These are phyloP conservation scores for Monopis laevigella DNA, from an alignment of 2,888 invertebrate genomes.

Conservation along the genomic window DNA sequence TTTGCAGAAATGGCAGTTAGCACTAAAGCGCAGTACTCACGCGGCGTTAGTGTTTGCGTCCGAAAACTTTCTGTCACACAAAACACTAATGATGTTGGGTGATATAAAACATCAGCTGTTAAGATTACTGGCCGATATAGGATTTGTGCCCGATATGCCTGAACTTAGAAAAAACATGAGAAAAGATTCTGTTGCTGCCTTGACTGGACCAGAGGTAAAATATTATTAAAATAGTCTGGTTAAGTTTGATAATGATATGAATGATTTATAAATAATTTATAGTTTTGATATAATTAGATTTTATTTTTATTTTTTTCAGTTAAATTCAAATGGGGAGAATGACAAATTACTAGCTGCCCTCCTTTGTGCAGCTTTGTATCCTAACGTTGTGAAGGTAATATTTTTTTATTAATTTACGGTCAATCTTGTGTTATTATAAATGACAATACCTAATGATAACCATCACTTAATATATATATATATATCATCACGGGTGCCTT, in stretches of 20 bases:
- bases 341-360: slow-evolving; percentile 81
- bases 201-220: slow-evolving; percentile 71
- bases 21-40: slow-evolving; percentile 71
- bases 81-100: slow-evolving; percentile 83
- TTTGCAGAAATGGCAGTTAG: slow-evolving; percentile 80
- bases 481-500: too few relatives aligned
- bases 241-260: not conserved
- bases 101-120: slow-evolving; percentile 88
- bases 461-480: too few relatives aligned
- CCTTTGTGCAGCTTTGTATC: slow-evolving; percentile 91
- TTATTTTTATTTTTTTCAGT: slow-evolving; percentile 42
- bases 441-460: too few relatives aligned
- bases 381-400: slow-evolving; percentile 83
- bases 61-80: slow-evolving; percentile 84
- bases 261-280: too few relatives aligned
- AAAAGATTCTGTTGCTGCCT: slow-evolving; percentile 70
- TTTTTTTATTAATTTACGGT: not conserved
- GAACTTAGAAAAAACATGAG: slow-evolving; percentile 58
- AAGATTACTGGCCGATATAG: slow-evolving; percentile 79
- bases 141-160: slow-evolving; percentile 77
- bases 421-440: too few relatives aligned
- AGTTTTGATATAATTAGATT: not conserved
- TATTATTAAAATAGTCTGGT: too few relatives aligned
- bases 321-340: slow-evolving; percentile 80
- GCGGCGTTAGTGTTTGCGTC: slow-evolving; percentile 83